These are phyloP conservation scores for Oasisia sp. DNA, from an alignment of 2,888 invertebrate genomes.

Conservation along the genomic window DNA sequence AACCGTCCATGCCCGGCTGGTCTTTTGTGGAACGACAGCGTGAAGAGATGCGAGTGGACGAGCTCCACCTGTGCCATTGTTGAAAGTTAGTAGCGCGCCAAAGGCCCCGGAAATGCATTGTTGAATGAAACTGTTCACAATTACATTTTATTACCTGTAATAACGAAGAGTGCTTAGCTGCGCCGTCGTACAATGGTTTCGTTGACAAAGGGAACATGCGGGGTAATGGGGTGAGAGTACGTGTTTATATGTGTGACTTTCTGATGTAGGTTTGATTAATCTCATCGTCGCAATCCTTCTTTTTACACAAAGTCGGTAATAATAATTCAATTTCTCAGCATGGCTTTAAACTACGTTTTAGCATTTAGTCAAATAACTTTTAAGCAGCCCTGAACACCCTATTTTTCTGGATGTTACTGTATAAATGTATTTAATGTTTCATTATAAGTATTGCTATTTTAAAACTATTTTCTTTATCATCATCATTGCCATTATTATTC, in stretches of 20 bases:
- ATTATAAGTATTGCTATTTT: too few species aligned
- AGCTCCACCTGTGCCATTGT: conserved; percentile 43
- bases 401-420: too few species aligned
- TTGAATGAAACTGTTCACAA: background rate
- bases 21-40: conserved; percentile 47
- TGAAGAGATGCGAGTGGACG: conserved; percentile 44
- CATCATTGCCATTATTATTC: too few species aligned
- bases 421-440: too few species aligned
- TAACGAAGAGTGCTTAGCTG: background rate
- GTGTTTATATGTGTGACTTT: background rate
- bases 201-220: background rate
- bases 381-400: too few species aligned
- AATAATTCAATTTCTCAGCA: too few species aligned
- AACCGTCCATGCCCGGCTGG: conserved; percentile 45
- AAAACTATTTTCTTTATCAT: too few species aligned
- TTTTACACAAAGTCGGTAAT: too few species aligned
- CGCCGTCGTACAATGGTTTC: background rate
- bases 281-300: background rate
- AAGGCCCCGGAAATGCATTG: background rate
- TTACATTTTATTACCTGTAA: background rate
- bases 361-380: too few species aligned
- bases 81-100: conserved; percentile 20
- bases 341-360: too few species aligned
- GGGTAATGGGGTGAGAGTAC: background rate
- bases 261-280: background rate